Percentiles rank a stretch among this genome's conserved stretches.
phyloP scores from a whole-genome alignment of 1,140 invertebrate species.

The Zophobas atratus region DNA sequence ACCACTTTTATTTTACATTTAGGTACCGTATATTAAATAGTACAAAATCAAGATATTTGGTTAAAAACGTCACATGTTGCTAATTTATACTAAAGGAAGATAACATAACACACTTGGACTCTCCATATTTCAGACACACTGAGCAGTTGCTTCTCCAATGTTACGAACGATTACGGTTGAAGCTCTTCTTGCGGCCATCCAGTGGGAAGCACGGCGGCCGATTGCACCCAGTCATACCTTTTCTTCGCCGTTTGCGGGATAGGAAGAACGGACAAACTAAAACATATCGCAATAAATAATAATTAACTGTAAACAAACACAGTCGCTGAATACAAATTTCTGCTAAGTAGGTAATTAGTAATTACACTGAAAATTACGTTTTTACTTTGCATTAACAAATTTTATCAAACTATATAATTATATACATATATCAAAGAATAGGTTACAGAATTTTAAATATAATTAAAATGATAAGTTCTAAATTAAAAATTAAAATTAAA shows the following conservation, averaged over 20 bases:
- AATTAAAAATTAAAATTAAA: too few species aligned
- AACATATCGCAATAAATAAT: conserved; percentile 46
- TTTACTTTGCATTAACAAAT: too few species aligned
- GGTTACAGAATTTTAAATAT: too few species aligned
- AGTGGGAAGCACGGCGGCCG: conserved; percentile 63
- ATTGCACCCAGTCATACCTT: conserved; percentile 66
- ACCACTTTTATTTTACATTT: background rate
- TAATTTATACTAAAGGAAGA: background rate
- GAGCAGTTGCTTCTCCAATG: conserved; percentile 44
- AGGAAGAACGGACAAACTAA: conserved; percentile 64
- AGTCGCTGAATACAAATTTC: background rate
- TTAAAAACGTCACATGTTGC: background rate
- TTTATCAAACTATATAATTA: too few species aligned
- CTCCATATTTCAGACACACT: conserved; percentile 50
- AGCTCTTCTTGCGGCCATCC: conserved; percentile 62
- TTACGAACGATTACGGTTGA: conserved; percentile 55
- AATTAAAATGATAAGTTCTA: too few species aligned
- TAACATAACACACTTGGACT: background rate
- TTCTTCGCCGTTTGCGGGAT: conserved; percentile 63
- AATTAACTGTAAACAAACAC: background rate
- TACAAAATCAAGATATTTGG: conserved; percentile 8
- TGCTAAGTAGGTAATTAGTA: conserved; percentile 8
- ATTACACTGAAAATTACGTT: too few species aligned
- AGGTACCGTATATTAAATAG: background rate
- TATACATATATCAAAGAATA: too few species aligned